Base-by-base conservation (phyloP, 2,113 vertebrate species). In the Aegithalos caudatus region DNA sequence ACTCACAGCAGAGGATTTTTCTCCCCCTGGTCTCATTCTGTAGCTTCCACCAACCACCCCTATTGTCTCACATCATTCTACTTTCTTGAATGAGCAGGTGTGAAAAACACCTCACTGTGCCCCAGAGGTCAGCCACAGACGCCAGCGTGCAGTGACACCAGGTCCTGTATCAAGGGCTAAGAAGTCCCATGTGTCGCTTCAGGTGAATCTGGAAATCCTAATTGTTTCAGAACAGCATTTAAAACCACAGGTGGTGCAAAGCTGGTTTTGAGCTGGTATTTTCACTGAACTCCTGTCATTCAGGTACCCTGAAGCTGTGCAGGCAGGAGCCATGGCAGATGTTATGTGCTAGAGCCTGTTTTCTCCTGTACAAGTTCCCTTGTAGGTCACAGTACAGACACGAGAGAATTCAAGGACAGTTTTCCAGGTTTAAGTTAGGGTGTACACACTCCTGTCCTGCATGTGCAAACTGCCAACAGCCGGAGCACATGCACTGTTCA, bases 401-500 rank as follows among this genome's bases (percentile, higher is more conserved):
- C 1, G 35, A 84, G 54, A 74, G 35, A 86, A 69, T 24, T 90
- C 16, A 10, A 89, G 86, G 82, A 76, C 25, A 82, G 38, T 51
- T 88, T 95, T 82, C 91, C 93, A 92, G 42, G 80, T 95, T 91
- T 91, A 80, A 82, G 74, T 96, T 86, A 88, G 82, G 87, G 86
- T 71, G 81, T 61, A 33, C 85, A 92, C 67, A 91, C 86, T 92
- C 61, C 86, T 94, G 88, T 74, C 51, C 82, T 96, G 74, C 88
- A 81, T 79, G 93, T 92, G 90, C 88, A 92, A 87, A 95, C 89
- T 94, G 89, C 90, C 66, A 88, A 81, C 69, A 97, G 76, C 44
- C 90, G 94, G 96, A 97, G 95, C 93, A 94, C 98, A 98, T 97
- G 97, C 98, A 98, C 67, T 95, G 93, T 74, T 92, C 97, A 98